Evolutionary conservation across 2,888 invertebrate species (phyloP), one percentile per base, ranked within the genome.

Genomic region (Cosmorhoe ocellata): DNA sequence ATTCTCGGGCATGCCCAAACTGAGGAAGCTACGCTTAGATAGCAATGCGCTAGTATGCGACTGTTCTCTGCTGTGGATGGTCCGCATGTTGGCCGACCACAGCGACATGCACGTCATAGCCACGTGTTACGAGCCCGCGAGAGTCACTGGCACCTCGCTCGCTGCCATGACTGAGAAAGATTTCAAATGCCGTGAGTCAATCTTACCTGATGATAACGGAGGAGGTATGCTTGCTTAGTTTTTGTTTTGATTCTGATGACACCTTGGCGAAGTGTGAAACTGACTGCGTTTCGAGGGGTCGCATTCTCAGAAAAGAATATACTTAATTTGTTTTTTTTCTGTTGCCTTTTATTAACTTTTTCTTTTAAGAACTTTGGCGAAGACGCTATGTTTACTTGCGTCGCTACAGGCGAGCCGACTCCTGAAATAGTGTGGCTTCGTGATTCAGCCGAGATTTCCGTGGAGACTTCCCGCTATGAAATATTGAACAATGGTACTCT

Each of bases 401-500:
- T 93, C 49, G 98, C 95, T 0, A 92, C 92, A 33, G 98, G 98
- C 1, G 95, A 96, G 66, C 97, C 98, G 0, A 84, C 89, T 52
- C 97, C 98, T 0, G 93, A 95, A 65, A 94, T 99, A 59, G 90
- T 94, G 18, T 99, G 99, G 99, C 94, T 96, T 88, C 94, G 95
- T 59, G 95, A 98, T 80, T 93, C 94, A 1, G 84, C 91, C 51
- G 91, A 92, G 67, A 76, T 95, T 13, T 76, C 87, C 14, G 71
- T 82, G 26, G 91, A 91, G 11, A 91, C 92, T 40, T 88, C 92
- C 0, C 93, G 94, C 51, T 95, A 95, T 74, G 91, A 93, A 61
- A 79, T 97, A 18, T 91, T 95, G 71, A 87, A 92, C 1, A 96
- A 97, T 69, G 98, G 98, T 3, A 93, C 95, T 1, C 89, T 98